Percentiles rank a stretch among this genome's conserved stretches.
Evolutionary conservation across 1,140 invertebrate species (phyloP).

Genomic region (Maconellicoccus hirsutus): DNA sequence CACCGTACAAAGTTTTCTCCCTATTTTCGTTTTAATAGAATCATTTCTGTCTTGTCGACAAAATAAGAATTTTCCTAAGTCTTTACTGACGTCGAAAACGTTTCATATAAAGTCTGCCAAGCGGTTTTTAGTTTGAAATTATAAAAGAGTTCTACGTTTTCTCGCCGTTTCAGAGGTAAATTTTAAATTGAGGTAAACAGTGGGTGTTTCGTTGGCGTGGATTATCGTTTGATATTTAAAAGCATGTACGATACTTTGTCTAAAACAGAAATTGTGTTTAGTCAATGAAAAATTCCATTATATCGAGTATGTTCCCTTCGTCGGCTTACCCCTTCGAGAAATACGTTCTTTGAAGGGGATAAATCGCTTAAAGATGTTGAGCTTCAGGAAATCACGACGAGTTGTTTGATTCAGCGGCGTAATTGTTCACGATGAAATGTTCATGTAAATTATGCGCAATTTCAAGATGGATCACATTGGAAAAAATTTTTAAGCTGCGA

Average conservation of each 20-base stretch:
- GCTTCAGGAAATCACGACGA: too few relatives aligned
- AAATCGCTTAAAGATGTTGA: too few relatives aligned
- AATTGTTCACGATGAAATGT: too few relatives aligned
- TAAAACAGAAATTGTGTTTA: neutral
- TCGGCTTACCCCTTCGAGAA: too few relatives aligned
- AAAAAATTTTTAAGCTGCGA: too few relatives aligned
- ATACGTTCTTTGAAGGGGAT: too few relatives aligned
- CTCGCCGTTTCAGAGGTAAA: neutral
- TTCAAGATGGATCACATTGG: too few relatives aligned
- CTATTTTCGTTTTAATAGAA: slow-evolving; percentile 9
- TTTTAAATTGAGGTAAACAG: neutral
- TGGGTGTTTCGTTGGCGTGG: neutral
- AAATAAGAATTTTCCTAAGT: neutral
- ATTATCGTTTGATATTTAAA: slow-evolving; percentile 5
- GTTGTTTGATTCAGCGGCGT: too few relatives aligned
- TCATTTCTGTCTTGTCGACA: slow-evolving; percentile 7
- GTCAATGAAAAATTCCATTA: neutral
- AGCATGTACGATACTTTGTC: neutral
- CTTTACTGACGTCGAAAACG: neutral
- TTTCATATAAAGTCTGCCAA: neutral
- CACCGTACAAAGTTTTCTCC: neutral
- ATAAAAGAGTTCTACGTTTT: neutral
- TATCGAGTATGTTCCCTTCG: too few relatives aligned
- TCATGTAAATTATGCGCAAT: too few relatives aligned
- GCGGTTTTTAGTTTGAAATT: neutral